Base-by-base conservation (phyloP, 2,888 invertebrate species). In the Idaea aversata region DNA sequence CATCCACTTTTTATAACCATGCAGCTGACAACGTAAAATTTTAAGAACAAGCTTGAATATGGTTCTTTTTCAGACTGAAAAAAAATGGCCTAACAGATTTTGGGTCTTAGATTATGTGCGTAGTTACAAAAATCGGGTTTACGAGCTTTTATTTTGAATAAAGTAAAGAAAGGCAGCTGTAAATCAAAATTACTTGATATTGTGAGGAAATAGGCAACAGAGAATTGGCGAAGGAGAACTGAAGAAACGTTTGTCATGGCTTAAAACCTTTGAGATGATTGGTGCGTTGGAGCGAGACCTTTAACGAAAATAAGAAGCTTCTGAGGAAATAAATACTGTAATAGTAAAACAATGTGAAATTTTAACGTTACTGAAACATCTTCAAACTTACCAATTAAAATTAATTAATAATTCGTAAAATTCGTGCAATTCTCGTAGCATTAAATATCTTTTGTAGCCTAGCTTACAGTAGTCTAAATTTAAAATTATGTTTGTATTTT, bases 181-280 rank as follows among this genome's bases (percentile, higher is more conserved):
- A 47, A 47, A 47, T 47, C 47, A 47, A 47, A 47, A 47, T 47
- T 47, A 47, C 47, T 47, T 47, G 47, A 47, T 47, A 47, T 47
- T 47, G 47, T 47, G 47, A 47, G 3, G 47, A 10, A 47, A 47
- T 47, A 47, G 47, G 47, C 47, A 47, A 47, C 47, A 13, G 47
- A 47, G 47, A 13, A 47, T 47, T 47, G 47, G 47, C 47, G 47
- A 13, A 47, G 47, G 47, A 7, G 47, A 13, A 47, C 47, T 13
- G 47, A 47, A 47, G 47, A 47, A 47, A 47, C 47, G 47, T 47
- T 47, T 47, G 47, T 47, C 47, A 47, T 47, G 4, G 47, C 47
- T 47, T 47, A 13, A 47, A 47, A 13, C 47, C 13, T 47, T 13
- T 47, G 47, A 47, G 10, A 47, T 47, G 47, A 47, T 47, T 47